Percentiles rank a stretch among this genome's conserved stretches.
Conservation (phyloP, 2,888 invertebrate species). For the Phyllotreta striolata region DNA sequence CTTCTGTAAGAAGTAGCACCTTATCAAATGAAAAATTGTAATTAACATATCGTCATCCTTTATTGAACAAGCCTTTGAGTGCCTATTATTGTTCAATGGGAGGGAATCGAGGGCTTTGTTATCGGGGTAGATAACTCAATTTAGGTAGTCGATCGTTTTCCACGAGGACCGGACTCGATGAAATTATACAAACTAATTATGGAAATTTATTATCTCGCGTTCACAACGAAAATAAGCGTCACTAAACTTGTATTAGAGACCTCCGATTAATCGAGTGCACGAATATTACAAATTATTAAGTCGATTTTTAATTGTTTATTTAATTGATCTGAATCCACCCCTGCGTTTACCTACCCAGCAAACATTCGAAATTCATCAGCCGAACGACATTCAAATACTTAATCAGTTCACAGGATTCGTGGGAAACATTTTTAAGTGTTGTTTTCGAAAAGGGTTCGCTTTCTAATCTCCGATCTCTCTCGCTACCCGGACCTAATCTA, state of each 20-base stretch:
- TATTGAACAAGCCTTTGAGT: constrained; percentile 26
- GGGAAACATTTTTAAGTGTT: constrained; percentile 15
- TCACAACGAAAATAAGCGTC: too few species aligned
- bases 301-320: too few species aligned
- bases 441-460: constrained; percentile 15
- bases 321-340: not conserved
- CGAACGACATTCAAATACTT: constrained; percentile 4
- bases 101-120: constrained; percentile 25
- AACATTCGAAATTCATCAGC: constrained; percentile 9
- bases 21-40: constrained; percentile 43
- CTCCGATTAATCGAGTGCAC: too few species aligned
- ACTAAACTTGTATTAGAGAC: too few species aligned
- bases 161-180: not conserved
- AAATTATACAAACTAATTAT: not conserved
- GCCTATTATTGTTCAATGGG: constrained; percentile 34
- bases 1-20: constrained; percentile 36
- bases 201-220: too few species aligned
- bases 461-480: constrained; percentile 12
- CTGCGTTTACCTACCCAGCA: not conserved
- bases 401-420: constrained; percentile 11
- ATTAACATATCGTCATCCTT: constrained; percentile 41
- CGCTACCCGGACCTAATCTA: constrained; percentile 9
- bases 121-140: constrained; percentile 29
- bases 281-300: too few species aligned
- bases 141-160: constrained; percentile 12